Percentiles rank a stretch among this genome's conserved stretches.
These are phyloP conservation scores for Spodoptera exigua DNA, from an alignment of 2,888 invertebrate species.

Conservation along the genomic window DNA sequence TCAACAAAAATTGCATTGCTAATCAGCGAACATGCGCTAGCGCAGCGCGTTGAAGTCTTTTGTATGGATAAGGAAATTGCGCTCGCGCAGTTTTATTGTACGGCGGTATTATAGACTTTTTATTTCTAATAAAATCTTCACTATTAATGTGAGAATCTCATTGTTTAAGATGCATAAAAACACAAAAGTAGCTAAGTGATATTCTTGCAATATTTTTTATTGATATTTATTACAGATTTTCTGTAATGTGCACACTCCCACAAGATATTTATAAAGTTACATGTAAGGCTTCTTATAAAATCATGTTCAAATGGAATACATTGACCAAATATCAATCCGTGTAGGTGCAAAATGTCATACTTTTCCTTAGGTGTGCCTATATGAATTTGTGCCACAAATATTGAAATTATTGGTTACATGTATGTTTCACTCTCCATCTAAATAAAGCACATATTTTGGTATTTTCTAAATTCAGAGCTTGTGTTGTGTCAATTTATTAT, in stretches of 20 bases:
- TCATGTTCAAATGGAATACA: constrained; percentile 19
- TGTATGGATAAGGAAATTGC: constrained; percentile 48
- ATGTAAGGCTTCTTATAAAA: constrained; percentile 14
- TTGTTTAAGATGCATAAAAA: neutral
- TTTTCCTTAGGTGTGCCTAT: constrained; percentile 14
- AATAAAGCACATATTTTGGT: constrained; percentile 16
- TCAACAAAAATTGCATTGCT: constrained; percentile 32
- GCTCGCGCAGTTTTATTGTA: constrained; percentile 53
- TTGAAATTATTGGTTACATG: constrained; percentile 19
- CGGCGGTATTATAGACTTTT: constrained; percentile 1
- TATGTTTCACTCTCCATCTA: constrained; percentile 20
- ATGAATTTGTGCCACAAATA: constrained; percentile 30
- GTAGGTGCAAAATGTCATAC: constrained; percentile 43
- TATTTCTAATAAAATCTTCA: constrained; percentile 14
- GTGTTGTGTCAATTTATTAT: constrained; percentile 45
- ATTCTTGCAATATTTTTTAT: no score
- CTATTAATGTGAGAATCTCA: neutral
- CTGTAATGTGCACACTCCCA: constrained; percentile 1
- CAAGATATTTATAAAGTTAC: constrained; percentile 3
- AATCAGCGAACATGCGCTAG: constrained; percentile 39
- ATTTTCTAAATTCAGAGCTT: constrained; percentile 36
- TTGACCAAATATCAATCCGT: constrained; percentile 11
- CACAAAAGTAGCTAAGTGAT: no score
- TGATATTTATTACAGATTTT: no score
- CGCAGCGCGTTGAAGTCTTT: constrained; percentile 80